Evolutionary conservation across 2,113 vertebrate genomes (phyloP), one percentile per base, ranked within the genome.

Genomic region (Pyrgilauda ruficollis): DNA sequence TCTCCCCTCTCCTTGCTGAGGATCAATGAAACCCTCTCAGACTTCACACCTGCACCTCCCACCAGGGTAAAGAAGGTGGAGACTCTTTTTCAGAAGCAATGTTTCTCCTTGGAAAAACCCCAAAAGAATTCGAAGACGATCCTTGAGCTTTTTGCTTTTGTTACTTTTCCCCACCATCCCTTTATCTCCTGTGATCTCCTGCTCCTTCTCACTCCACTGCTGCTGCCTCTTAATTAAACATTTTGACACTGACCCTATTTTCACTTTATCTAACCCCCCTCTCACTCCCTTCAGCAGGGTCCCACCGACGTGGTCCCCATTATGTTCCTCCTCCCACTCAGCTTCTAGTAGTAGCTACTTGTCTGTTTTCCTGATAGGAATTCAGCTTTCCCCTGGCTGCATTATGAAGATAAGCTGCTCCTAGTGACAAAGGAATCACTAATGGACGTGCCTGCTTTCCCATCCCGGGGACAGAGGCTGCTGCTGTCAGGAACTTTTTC

Each of bases 361-460:
- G 28, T 72, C 56, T 13, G n/a, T 41, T 78, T 74, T 64, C 77
- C 87, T 39, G 69, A 46, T 28, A 72, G 96, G 62, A 84, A 91
- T 49, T 87, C 93, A 64, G 77, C 33, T 69, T 78, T 89, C 49
- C 75, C 72, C 63, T 52, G 73, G 88, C 90, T 90, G 83, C 73
- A 6, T 59, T 17, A 61, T 13, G 83, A 87, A 95, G 96, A 95
- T 95, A 90, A 95, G 87, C 92, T 75, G 82, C 80, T 93, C 61
- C 72, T 68, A 6, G 53, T 56, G 85, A 80, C 96, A 90, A 93
- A 93, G 85, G 66, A 93, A 79, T 85, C 33, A 23, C 94, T 94
- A 93, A 93, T n/a, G 83, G 96, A 23, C 18, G 3, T 68, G 82
- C 56, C 59, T 37, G n/a, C 64, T 77, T 63, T 69, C 93, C 75